Evolutionary conservation across 1,140 invertebrate species (phyloP), one percentile per base, ranked within the genome.

Genomic region (Nomia melanderi): DNA sequence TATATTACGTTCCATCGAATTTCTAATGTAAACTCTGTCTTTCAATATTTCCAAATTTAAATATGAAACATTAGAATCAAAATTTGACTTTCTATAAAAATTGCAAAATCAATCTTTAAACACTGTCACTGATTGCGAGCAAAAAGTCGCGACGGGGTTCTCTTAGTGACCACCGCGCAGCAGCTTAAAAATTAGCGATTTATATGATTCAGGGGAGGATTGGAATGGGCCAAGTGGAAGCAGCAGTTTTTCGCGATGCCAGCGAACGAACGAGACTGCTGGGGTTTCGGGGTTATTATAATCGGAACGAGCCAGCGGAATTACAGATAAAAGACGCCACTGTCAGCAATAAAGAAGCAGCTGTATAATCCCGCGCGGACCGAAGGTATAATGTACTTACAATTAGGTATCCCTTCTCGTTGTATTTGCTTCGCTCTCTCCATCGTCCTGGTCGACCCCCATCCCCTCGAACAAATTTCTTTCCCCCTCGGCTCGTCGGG

Each of bases 301-400:
- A 84, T 84, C 82, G 78, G 72, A 57, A 75, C 54, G 47, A 76
- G 33, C 53, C 57, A 56, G 54, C 27, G 54, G 71, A 67, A 80
- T 84, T 84, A 80, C 53, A 56, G 54, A 83, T 84, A 83, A 83
- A 83, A 84, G 82, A 84, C 65, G 78, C 69, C 73, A 77, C 67
- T 80, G 70, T 81, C 70, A 75, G 83, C 82, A 77, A 84, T 84
- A 84, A 84, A 81, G 83, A 84, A 84, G 83, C 82, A 84, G 83
- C 82, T 77, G 78, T 79, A 84, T 84, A 84, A 84, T 84, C 82
- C 83, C 62, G 70, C 25, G 50, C 70, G 70, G 79, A 53, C 78
- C 77, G 56, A 84, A 72, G 74, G 78, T 84, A 84, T 84, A 84
- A 84, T 84, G 82, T 84, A 84, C 83, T 84, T 84, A 84, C 83